A percentile compares a stretch with the other conserved stretches of the same genome.
Conservation (phyloP, 1,140 invertebrate genomes). For the Nymphalis io region DNA sequence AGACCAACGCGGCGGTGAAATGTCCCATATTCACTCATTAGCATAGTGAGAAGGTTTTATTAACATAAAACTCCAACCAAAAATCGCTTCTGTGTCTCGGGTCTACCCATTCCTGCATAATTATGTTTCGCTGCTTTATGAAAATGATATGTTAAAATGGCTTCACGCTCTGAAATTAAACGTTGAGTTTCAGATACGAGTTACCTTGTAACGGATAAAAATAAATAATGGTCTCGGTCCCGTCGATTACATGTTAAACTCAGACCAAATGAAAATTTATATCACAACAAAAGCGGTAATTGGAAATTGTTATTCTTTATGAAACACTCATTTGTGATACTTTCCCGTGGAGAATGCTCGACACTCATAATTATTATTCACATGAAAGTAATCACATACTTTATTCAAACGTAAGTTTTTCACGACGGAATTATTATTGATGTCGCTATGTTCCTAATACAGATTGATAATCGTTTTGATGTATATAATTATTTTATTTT, state of each 20-base stretch:
- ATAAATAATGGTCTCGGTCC: constrained; percentile 24
- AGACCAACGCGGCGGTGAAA: constrained; percentile 47
- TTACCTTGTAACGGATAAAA: constrained; percentile 31
- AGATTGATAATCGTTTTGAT: background rate
- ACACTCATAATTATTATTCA: constrained; percentile 27
- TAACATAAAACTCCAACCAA: constrained; percentile 68
- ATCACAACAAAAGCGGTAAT: constrained; percentile 12
- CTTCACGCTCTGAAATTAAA: constrained; percentile 51
- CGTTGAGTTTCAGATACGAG: constrained; percentile 37
- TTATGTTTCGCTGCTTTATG: constrained; percentile 64
- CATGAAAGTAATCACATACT: constrained; percentile 14
- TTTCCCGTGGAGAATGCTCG: constrained; percentile 16
- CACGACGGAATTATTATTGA: constrained; percentile 17
- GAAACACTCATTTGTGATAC: constrained; percentile 19
- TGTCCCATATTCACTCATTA: constrained; percentile 56
- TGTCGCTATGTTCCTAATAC: background rate
- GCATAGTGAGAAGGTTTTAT: constrained; percentile 59
- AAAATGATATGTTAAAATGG: constrained; percentile 64
- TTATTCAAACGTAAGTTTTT: constrained; percentile 22
- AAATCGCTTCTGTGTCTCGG: constrained; percentile 54
- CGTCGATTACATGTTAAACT: constrained; percentile 14
- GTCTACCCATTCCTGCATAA: constrained; percentile 51
- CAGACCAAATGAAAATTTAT: constrained; percentile 16
- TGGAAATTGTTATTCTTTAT: constrained; percentile 20
- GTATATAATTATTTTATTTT: background rate